Evolutionary conservation across 2,888 invertebrate species (phyloP), one percentile per base, ranked within the genome.

Genomic region (Pheosia gnoma): DNA sequence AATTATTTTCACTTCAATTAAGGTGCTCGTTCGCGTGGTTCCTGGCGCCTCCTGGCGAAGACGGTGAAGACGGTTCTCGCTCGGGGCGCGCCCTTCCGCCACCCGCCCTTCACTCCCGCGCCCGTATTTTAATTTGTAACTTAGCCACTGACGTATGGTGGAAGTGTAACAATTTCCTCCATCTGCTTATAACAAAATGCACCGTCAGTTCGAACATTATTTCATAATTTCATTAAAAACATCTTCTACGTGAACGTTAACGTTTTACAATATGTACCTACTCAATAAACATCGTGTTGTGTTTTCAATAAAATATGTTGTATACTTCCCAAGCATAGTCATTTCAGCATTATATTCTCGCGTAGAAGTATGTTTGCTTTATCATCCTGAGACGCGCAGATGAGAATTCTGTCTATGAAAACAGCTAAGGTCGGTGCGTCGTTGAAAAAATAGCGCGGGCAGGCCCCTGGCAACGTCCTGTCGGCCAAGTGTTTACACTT

Each of bases 1-100:
- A 75, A 73, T 72, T 75, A 72, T 72, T 72, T 75, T 75, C 65
- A 72, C 62, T 72, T 65, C 62, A 70, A 64, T 67, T 65, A 64
- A 58, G 64, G 67, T 67, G 38, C 60, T 63, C 61, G 57, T 70
- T 66, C 59, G 58, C 63, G 69, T 53, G 36, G 55, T 38, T 54
- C 38, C 25, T 25, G 60, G 60, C 59, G 56, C 25, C 37, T 36
- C 56, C 58, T 51, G 37, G 39, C 10, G 56, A 56, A 58, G 70
- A 63, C 37, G 58, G 45, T 58, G 53, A 25, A 25, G 25, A 25
- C 25, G 25, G 25, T 2, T 25, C 25, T 2, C 55, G 60, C 47
- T 43, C 39, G 43, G 56, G 36, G 47, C 36, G 39, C 55, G 54
- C 57, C 61, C 58, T 60, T 59, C 57, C 11, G 47, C 57, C 11